Percentiles rank a stretch among this genome's conserved stretches.
These are phyloP conservation scores for Centrocercus urophasianus DNA, from an alignment of 2,113 vertebrate genomes.

Conservation along the genomic window DNA sequence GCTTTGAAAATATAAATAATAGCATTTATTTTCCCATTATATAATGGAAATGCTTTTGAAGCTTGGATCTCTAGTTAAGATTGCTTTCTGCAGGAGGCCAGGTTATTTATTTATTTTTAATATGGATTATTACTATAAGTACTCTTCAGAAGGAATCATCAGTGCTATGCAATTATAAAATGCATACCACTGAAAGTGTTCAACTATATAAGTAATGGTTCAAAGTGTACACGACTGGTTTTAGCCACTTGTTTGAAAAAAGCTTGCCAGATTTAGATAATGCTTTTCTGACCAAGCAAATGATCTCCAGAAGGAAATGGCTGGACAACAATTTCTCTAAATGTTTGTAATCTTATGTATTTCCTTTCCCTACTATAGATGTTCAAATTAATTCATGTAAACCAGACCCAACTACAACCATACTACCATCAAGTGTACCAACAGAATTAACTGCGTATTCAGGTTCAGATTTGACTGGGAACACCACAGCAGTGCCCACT, in stretches of 20 bases:
- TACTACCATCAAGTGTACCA: background rate
- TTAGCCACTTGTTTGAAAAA: background rate
- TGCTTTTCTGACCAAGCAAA: background rate
- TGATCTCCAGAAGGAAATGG: background rate
- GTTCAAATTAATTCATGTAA: constrained; percentile 75
- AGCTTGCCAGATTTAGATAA: background rate
- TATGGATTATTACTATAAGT: background rate
- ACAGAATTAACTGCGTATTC: background rate
- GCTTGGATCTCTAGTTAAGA: background rate
- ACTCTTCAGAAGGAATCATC: background rate
- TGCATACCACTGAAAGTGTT: background rate
- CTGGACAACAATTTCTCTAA: background rate
- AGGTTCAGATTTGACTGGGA: background rate
- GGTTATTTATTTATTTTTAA: background rate
- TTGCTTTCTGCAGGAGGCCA: background rate
- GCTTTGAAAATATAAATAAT: background rate
- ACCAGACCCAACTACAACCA: constrained; percentile 58
- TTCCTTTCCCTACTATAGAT: constrained; percentile 65
- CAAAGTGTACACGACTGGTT: background rate
- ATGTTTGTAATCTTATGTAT: background rate
- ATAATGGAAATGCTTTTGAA: background rate
- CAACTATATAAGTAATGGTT: background rate
- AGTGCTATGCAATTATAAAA: background rate
- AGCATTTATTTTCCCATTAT: background rate
- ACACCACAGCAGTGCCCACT: background rate